phyloP scores from a whole-genome alignment of 2,113 vertebrate genomes.

The Montifringilla adamsi region DNA sequence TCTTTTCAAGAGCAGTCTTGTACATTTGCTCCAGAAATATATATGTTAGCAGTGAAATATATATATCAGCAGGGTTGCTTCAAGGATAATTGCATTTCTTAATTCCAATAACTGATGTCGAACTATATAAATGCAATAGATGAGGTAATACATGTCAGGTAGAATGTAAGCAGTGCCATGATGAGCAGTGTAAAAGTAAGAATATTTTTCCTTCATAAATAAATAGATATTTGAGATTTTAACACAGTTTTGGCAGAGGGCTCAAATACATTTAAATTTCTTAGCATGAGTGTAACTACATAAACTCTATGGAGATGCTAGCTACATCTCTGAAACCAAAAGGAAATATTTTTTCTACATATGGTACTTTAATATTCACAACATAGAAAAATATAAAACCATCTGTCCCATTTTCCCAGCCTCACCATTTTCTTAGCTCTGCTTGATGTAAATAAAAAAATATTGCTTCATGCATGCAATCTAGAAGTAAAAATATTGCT shows the following conservation, averaged over 20 bases:
- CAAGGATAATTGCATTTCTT: background rate
- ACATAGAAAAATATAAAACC: background rate
- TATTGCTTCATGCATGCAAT: background rate
- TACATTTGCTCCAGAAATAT: background rate
- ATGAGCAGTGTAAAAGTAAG: background rate
- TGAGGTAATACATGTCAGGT: background rate
- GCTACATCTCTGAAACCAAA: background rate
- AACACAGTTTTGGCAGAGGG: background rate
- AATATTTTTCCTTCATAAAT: background rate
- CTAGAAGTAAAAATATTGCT: background rate
- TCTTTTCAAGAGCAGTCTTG: background rate
- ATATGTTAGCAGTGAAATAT: background rate
- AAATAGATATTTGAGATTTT: background rate
- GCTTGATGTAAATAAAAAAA: conserved; percentile 7
- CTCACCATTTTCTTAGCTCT: background rate
- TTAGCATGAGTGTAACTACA: background rate
- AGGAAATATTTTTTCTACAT: background rate
- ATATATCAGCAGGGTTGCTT: background rate
- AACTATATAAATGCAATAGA: background rate
- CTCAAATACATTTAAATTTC: background rate
- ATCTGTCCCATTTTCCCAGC: background rate
- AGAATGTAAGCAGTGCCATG: background rate
- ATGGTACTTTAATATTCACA: background rate
- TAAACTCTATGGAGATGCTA: background rate
- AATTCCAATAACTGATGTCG: background rate